Percentiles rank a stretch among this genome's conserved stretches.
phyloP scores from a whole-genome alignment of 2,797 vertebrate genomes.

The Molothrus aeneus region DNA sequence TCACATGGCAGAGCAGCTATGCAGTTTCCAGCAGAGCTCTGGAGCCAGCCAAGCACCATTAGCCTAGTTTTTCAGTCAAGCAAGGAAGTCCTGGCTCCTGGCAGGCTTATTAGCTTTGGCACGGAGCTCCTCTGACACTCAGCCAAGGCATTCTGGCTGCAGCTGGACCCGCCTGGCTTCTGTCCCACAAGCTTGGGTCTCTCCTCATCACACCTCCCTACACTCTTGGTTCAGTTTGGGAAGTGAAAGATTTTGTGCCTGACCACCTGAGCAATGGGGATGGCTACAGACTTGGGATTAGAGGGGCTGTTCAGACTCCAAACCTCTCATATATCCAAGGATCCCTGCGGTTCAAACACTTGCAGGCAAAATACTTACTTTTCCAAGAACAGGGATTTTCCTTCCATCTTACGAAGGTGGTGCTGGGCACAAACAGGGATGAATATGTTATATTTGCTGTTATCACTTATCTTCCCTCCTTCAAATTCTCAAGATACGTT shows the following conservation, averaged over 20 bases:
- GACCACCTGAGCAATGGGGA: background rate
- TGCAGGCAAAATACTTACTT: background rate
- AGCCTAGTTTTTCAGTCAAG: slow-evolving; percentile 49
- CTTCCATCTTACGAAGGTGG: background rate
- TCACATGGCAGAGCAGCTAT: background rate
- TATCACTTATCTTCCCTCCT: background rate
- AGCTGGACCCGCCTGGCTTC: slow-evolving; percentile 19
- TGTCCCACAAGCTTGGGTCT: slow-evolving; percentile 24
- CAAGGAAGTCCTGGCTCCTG: slow-evolving; percentile 54
- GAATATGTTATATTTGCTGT: background rate
- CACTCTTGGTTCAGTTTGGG: background rate
- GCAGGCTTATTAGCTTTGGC: slow-evolving; percentile 62
- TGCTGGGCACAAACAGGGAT: background rate
- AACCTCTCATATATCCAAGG: accelerated
- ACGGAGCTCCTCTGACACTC: background rate
- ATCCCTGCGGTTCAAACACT: background rate
- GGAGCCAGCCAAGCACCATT: slow-evolving; percentile 42
- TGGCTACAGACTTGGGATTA: background rate
- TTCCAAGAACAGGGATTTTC: background rate
- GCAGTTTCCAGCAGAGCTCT: slow-evolving; percentile 12
- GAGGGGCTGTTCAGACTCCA: background rate
- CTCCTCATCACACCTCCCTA: background rate
- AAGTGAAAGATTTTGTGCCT: background rate
- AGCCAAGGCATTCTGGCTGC: slow-evolving; percentile 52
- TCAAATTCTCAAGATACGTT: accelerated